phyloP scores from a whole-genome alignment of 2,113 vertebrate species.

The Morone chrysops region DNA sequence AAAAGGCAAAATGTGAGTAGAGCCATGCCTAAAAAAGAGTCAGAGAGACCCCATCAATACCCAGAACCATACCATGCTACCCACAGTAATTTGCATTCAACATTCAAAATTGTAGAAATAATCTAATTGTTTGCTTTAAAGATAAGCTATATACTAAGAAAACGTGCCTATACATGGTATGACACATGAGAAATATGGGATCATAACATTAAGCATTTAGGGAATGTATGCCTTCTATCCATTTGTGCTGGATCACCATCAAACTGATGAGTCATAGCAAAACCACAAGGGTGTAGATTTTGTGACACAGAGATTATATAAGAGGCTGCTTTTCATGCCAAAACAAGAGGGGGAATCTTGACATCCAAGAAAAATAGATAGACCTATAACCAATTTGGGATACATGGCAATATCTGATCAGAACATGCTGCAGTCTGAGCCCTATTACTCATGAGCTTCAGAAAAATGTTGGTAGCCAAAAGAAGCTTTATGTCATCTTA shows the following conservation, averaged over 20 bases:
- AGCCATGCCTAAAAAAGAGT: not conserved
- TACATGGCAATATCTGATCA: not conserved
- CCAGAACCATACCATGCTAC: not conserved
- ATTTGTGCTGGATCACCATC: slow-evolving; percentile 2
- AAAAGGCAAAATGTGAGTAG: slow-evolving; percentile 21
- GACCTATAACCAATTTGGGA: not conserved
- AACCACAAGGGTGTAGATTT: not conserved
- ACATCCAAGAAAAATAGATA: not conserved
- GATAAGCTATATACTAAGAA: not conserved
- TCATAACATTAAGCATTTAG: not conserved
- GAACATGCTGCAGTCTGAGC: not conserved
- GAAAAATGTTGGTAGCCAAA: not conserved
- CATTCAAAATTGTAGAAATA: not conserved
- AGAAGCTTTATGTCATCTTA: not conserved
- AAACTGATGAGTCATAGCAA: slow-evolving; percentile 15
- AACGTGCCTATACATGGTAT: too few relatives aligned
- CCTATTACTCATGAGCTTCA: not conserved
- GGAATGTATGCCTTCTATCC: not conserved
- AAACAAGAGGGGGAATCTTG: not conserved
- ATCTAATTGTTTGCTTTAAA: not conserved
- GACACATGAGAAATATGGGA: not conserved
- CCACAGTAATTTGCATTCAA: not conserved
- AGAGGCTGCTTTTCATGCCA: not conserved
- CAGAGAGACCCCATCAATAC: slow-evolving; percentile 1
- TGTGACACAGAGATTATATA: slow-evolving; percentile 13